Evolutionary conservation across 2,797 vertebrate genomes (phyloP), one percentile per base, ranked within the genome.

Genomic region (Darevskia nairensis): DNA sequence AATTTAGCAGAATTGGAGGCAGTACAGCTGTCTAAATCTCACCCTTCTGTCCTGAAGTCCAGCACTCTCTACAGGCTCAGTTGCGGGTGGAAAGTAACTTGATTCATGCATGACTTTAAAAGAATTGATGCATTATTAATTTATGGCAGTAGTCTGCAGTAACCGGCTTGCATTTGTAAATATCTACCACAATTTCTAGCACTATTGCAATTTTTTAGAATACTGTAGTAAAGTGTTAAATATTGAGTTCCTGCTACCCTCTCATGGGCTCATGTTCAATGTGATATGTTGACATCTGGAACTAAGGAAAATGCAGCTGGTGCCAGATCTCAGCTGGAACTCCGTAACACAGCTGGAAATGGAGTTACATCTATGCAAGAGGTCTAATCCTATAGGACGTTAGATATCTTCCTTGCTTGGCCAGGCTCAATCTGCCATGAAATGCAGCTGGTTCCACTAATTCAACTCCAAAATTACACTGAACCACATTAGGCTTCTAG

Each of bases 381-480:
- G 15, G 7, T n/a, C 35, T 59, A 59, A 44, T 86, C 61, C 21
- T 69, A 41, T 32, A 68, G 39, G 59, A 77, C 44, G 21, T 23
- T 44, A 64, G 55, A 27, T 77, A 41, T 86, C 46, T 32, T 89
- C 5, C 29, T 71, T 6, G 19, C 79, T 85, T 86, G 80, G 85
- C 0, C 55, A 84, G 44, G 59, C 50, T 61, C 64, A 83, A n/a
- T 6, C 64, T 41, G 8, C 50, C 19, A 69, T 61, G 83, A 87
- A 88, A 90, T 86, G 72, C 80, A 88, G 55, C 25, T n/a, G 81
- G 32, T 75, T 82, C 84, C 89, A 81, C 61, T 80, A 39, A 55
- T 69, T 50, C 87, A 32, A 21, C 44, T 78, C 68, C 69, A 74
- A 71, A 76, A 88, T 59, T 83, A 74, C 55, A n/a, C 25, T 61